Base-by-base conservation (phyloP, 1,140 invertebrate genomes). In the Drosophila sturtevanti region DNA sequence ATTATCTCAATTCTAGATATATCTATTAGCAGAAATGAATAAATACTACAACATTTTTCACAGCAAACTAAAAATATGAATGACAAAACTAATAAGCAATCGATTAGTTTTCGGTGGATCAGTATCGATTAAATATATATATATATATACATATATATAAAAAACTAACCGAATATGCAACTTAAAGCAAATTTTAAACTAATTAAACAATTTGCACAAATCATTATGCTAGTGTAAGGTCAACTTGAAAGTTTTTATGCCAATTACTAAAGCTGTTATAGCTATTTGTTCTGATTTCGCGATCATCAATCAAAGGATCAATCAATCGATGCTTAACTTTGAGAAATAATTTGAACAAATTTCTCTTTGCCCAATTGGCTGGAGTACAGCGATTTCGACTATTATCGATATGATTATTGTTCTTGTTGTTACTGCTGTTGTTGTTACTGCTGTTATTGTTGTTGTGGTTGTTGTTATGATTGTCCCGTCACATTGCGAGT, bases 401-500 rank as follows among this genome's bases (percentile, higher is more conserved):
- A 3, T 16, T 16, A 48, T 21, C 10, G 0, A 48, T 48, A 7
- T 6, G 27, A 7, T 21, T 7, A 11, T 48, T 12, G 35, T 10
- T 10, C 1, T 11, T 12, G 35, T 3, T 37, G 35, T 11, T 12
- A 11, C 2, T 24, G 27, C 18, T 18, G 16, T 44, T 44, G 41
- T 44, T 44, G 16, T 9, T 38, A n/a, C n/a, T 38, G 37, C 3
- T 37, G 35, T 3, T 38, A n/a, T 14, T 48, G 41, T 0, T 48
- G 16, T 0, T 21, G 41, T 11, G 18, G 41, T 9, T 21, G 18
- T 21, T 48, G 16, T 11, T 11, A 21, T 48, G 16, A 48, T 48
- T 48, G 41, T 48, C 44, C 75, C 77, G 79, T 95, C 93, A 96
- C 92, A 95, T 94, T 38, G 95, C 94, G 22, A 98, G 93, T n/a